phyloP scores from a whole-genome alignment of 2,113 vertebrate species.

The Formicarius rufipectus region DNA sequence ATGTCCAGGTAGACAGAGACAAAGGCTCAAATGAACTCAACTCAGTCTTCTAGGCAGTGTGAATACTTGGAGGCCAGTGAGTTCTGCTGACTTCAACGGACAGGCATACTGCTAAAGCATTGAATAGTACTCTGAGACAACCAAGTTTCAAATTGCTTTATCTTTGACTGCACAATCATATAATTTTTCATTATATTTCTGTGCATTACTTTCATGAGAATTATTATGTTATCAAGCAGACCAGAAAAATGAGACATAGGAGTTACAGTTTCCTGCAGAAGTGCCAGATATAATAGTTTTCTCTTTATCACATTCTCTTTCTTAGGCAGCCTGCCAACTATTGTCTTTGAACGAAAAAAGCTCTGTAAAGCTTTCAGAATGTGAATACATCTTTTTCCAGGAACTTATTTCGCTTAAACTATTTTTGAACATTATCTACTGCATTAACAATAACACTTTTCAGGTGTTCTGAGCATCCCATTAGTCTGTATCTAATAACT shows the following conservation, averaged over 20 bases:
- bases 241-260: constrained; percentile 26
- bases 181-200: constrained; percentile 44
- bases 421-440: not conserved
- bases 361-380: not conserved
- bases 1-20: not conserved
- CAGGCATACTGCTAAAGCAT: not conserved
- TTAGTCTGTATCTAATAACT: not conserved
- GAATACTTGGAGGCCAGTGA: not conserved
- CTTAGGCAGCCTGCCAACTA: not conserved
- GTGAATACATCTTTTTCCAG: not conserved
- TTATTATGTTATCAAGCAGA: constrained; percentile 36
- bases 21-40: not conserved
- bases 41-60: not conserved
- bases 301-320: constrained; percentile 5
- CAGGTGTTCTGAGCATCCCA: not conserved
- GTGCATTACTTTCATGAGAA: constrained; percentile 8
- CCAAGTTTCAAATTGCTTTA: not conserved
- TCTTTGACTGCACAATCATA: constrained; percentile 16
- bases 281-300: constrained; percentile 16
- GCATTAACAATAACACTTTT: not conserved
- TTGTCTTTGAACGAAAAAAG: not conserved
- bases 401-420: not conserved
- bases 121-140: not conserved
- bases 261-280: constrained; percentile 2
- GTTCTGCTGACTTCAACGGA: not conserved